Conservation (phyloP, 2,113 vertebrate species). For the Siphamia tubifer region DNA sequence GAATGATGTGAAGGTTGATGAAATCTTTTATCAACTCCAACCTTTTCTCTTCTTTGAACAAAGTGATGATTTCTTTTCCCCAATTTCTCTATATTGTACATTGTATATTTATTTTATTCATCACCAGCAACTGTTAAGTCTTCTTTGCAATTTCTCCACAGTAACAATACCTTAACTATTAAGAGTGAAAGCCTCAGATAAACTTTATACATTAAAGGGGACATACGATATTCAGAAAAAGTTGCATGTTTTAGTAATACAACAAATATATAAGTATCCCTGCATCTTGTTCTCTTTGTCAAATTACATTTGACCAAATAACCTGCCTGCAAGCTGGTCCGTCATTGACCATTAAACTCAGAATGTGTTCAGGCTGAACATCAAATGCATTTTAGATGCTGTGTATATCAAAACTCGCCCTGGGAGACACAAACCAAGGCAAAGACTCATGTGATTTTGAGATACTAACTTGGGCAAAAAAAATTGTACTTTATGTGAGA, state of each 20-base stretch:
- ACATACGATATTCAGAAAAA: neutral
- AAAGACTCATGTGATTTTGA: neutral
- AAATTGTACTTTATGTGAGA: neutral
- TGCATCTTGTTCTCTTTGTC: neutral
- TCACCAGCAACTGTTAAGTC: no score
- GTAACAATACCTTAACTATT: no score
- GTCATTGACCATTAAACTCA: slow-evolving; percentile 1
- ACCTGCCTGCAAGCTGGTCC: neutral
- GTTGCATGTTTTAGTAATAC: neutral
- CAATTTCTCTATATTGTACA: no score
- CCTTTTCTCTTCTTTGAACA: no score
- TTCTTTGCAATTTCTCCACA: no score
- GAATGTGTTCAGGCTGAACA: neutral
- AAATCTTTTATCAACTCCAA: no score
- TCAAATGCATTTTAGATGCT: neutral
- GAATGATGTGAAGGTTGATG: no score
- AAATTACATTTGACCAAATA: slow-evolving; percentile 3
- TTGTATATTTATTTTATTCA: no score
- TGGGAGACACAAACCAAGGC: neutral
- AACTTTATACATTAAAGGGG: neutral
- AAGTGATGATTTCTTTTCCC: no score
- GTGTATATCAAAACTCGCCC: neutral
- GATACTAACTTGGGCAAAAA: neutral
- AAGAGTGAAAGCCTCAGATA: no score
- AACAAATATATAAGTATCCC: neutral